Percentiles rank a stretch among this genome's conserved stretches.
Evolutionary conservation across 2,113 vertebrate species (phyloP).

Genomic region (Microcebus ravelobensis): DNA sequence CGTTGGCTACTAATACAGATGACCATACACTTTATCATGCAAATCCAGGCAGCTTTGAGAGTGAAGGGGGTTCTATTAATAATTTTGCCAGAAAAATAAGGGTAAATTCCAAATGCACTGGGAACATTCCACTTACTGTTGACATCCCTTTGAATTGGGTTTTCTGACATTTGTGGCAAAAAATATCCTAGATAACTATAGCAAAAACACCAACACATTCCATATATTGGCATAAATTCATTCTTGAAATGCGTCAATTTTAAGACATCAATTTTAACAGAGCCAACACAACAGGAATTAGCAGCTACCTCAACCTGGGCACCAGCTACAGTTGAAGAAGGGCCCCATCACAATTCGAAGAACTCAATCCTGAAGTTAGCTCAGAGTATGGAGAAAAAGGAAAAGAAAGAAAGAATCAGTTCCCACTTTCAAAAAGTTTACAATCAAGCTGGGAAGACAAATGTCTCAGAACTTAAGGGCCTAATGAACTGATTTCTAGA

Average conservation of each 20-base stretch:
- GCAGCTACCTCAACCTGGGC: not conserved
- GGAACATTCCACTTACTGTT: not conserved
- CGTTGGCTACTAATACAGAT: not conserved
- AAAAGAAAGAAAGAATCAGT: not conserved
- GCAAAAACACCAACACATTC: not conserved
- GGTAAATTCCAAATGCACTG: not conserved
- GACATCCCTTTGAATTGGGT: not conserved
- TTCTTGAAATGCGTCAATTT: not conserved
- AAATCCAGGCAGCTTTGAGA: not conserved
- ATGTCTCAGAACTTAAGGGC: conserved; percentile 42
- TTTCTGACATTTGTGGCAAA: conserved; percentile 3
- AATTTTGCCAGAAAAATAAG: not conserved
- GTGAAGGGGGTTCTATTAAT: not conserved
- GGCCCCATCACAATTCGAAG: not conserved
- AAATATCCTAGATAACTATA: conserved; percentile 1
- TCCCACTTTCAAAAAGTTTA: not conserved
- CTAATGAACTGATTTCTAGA: conserved; percentile 41
- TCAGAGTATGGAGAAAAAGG: not conserved
- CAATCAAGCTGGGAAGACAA: conserved; percentile 16
- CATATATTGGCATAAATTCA: not conserved
- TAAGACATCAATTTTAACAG: not conserved
- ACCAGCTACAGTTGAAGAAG: not conserved
- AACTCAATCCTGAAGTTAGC: not conserved
- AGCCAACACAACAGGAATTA: not conserved
- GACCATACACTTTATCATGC: not conserved